These are phyloP conservation scores for Acanthoscelides obtectus DNA, from an alignment of 2,888 invertebrate genomes.

Conservation along the genomic window DNA sequence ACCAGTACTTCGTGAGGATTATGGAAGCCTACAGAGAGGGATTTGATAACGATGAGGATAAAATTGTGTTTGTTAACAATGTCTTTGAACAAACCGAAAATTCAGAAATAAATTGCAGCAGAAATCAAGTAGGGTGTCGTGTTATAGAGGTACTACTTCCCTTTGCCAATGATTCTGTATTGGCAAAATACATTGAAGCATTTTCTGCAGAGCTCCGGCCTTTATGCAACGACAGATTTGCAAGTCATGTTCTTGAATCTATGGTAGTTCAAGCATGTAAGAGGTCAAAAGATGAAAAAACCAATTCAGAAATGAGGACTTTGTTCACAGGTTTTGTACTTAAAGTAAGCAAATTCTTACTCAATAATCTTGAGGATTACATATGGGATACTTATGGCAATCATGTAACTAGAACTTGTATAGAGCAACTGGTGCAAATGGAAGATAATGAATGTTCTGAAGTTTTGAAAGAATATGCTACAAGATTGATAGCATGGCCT, in stretches of 20 bases:
- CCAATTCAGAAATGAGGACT: conserved; percentile 34
- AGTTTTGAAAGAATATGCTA: conserved; percentile 60
- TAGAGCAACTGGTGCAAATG: conserved; percentile 67
- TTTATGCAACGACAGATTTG: conserved; percentile 69
- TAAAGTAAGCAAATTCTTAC: conserved; percentile 67
- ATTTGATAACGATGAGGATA: conserved; percentile 66
- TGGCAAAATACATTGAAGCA: conserved; percentile 59
- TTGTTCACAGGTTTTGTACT: conserved; percentile 61
- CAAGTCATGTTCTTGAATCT: conserved; percentile 75
- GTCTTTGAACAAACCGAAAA: conserved; percentile 67
- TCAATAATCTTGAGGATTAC: conserved; percentile 84
- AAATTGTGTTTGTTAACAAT: conserved; percentile 66
- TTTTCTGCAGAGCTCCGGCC: conserved; percentile 64
- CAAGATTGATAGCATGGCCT: conserved; percentile 66
- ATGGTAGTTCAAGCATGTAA: conserved; percentile 56
- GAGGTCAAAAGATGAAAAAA: conserved; percentile 41
- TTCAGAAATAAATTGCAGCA: conserved; percentile 66
- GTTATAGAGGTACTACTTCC: conserved; percentile 72
- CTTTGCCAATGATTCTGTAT: conserved; percentile 57
- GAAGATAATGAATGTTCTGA: conserved; percentile 52
- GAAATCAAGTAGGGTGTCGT: conserved; percentile 77
- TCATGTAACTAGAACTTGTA: conserved; percentile 67
- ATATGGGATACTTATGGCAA: conserved; percentile 73
- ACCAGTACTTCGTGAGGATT: conserved; percentile 72
- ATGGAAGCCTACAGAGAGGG: conserved; percentile 66